Base-by-base conservation (phyloP, 1,140 invertebrate species). In the Eciton burchellii region DNA sequence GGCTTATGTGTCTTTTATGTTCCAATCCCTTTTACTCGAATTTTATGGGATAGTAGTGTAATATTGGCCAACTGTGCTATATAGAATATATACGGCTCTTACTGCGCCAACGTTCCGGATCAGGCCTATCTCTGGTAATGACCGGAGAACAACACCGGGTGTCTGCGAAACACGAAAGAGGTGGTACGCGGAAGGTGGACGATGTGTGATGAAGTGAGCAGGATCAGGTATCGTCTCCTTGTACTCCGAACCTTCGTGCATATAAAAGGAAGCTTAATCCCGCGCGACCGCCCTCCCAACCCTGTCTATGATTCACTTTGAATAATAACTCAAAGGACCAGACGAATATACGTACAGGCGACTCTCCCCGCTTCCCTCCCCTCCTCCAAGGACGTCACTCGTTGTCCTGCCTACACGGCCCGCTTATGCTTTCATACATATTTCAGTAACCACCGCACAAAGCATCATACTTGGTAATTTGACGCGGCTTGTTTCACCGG, bases 301-400 rank as follows among this genome's bases (percentile, higher is more conserved):
- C 63, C 84, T 86, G 81, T 81, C 88, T 91, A 86, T 92, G 91
- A 93, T 93, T 93, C 90, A 91, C 91, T 91, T 92, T 92, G 91
- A 93, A 93, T 92, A 92, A 92, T 92, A 93, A 91, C 92, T 92
- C 92, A 92, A 92, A 92, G 91, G 91, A 83, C 49, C 52, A 54
- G 70, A 77, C 84, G 88, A 84, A 84, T 65, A 60, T 84, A 82
- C 35, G 41, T 65, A 56, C 43, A 16, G 24, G 49, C 12, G 19
- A 35, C n/a, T 56, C 47, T 70, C 70, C 35, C 35, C 6, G n/a
- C 35, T 6, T 6, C 35, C 35, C 35, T 6, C 35, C 35, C 35
- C 35, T 6, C 35, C 35, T 6, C 6, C 72, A 71, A 74, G 88
- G 76, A 81, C 81, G 84, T 84, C 81, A 81, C 21, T 84, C 63